Evolutionary conservation across 2,113 vertebrate species (phyloP).

Genomic region (Tyto alba): DNA sequence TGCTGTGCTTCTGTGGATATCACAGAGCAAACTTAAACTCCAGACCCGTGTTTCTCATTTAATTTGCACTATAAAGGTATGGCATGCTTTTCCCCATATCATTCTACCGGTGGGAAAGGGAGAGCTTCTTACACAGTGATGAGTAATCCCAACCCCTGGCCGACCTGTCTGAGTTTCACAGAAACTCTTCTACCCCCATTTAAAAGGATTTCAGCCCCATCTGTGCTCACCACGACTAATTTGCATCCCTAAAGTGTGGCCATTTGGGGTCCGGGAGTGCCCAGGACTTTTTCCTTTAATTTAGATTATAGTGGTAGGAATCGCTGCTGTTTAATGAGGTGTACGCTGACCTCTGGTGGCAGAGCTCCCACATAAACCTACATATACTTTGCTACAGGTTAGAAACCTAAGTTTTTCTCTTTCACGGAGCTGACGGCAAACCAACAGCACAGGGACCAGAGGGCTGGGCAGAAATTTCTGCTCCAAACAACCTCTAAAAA

Average conservation of each 20-base stretch:
- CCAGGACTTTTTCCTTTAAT: background rate
- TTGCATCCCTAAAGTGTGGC: too few species aligned
- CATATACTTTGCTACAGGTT: background rate
- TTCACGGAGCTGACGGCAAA: background rate
- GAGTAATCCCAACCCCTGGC: background rate
- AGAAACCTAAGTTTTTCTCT: background rate
- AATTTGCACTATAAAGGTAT: background rate
- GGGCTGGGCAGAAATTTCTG: background rate
- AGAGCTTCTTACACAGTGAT: background rate
- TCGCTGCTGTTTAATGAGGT: background rate
- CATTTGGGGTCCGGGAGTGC: fast-evolving
- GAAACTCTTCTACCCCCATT: background rate
- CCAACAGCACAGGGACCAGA: background rate
- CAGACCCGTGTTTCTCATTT: background rate
- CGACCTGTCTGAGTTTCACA: background rate
- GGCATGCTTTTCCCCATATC: background rate
- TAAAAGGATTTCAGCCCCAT: background rate
- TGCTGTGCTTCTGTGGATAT: background rate
- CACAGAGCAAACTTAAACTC: background rate
- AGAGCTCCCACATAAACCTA: background rate
- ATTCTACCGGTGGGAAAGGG: background rate
- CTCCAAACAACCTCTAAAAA: background rate
- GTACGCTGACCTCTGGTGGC: background rate
- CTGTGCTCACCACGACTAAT: background rate
- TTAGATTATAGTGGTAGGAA: background rate